Evolutionary conservation across 2,888 invertebrate species (phyloP).

Genomic region (Tiphia femorata): DNA sequence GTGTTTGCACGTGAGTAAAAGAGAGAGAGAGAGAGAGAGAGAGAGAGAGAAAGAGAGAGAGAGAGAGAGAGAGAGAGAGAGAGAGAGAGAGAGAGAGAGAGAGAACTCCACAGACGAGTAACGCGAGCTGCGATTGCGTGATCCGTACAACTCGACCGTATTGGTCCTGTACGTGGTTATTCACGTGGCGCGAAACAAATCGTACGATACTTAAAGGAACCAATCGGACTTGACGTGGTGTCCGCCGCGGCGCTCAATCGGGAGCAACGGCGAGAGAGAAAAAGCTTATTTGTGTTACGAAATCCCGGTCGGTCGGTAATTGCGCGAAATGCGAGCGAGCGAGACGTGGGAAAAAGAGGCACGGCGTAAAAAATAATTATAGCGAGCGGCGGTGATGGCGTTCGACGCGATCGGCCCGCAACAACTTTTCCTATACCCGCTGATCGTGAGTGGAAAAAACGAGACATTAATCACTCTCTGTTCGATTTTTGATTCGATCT

Average conservation of each 20-base stretch:
- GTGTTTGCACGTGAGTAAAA: no score
- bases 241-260: slow-evolving; percentile 3
- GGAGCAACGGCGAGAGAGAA: slow-evolving; percentile 7
- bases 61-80: neutral
- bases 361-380: neutral
- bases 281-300: slow-evolving; percentile 20
- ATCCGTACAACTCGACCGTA: neutral
- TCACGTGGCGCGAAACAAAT: slow-evolving; percentile 22
- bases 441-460: neutral
- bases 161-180: neutral
- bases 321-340: neutral
- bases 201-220: neutral
- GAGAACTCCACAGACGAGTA: neutral
- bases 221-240: slow-evolving; percentile 2
- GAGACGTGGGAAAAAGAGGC: neutral
- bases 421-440: neutral
- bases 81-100: slow-evolving; percentile 19
- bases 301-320: slow-evolving; percentile 17
- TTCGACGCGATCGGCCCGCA: neutral
- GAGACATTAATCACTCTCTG: neutral
- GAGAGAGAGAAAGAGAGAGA: neutral
- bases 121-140: neutral
- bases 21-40: neutral
- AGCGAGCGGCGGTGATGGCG: neutral
- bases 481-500: slow-evolving; percentile 10